These are phyloP conservation scores for Choristoneura rosaceana DNA, from an alignment of 2,888 invertebrate genomes.

Conservation along the genomic window DNA sequence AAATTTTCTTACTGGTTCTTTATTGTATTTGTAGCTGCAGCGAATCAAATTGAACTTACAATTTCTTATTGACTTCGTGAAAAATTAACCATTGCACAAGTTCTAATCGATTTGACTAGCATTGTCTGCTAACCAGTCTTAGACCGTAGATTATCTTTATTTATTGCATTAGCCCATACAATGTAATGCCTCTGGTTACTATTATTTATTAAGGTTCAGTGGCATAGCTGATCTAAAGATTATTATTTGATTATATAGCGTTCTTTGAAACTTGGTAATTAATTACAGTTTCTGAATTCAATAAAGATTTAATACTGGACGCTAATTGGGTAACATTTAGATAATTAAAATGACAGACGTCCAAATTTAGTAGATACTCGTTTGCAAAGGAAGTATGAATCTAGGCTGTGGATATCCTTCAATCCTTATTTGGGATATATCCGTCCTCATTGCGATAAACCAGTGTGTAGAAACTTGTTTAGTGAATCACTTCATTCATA, in stretches of 20 bases:
- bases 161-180: constrained; percentile 17
- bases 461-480: background rate
- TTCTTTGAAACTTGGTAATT: background rate
- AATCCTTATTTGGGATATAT: background rate
- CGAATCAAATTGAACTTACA: background rate
- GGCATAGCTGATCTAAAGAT: background rate
- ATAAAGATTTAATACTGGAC: no score
- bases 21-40: background rate
- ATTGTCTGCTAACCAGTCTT: constrained; percentile 24
- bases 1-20: background rate
- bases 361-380: background rate
- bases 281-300: no score
- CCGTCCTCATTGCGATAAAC: background rate
- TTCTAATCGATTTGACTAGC: constrained; percentile 4
- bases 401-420: background rate
- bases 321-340: no score
- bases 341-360: background rate
- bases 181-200: constrained; percentile 14
- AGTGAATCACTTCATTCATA: constrained; percentile 33
- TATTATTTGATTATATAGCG: background rate
- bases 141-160: constrained; percentile 32
- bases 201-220: constrained; percentile 13
- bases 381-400: background rate
- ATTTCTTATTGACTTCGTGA: constrained; percentile 26
- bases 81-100: constrained; percentile 39